Conservation (phyloP, 2,797 vertebrate genomes). For the Vireo griseus region DNA sequence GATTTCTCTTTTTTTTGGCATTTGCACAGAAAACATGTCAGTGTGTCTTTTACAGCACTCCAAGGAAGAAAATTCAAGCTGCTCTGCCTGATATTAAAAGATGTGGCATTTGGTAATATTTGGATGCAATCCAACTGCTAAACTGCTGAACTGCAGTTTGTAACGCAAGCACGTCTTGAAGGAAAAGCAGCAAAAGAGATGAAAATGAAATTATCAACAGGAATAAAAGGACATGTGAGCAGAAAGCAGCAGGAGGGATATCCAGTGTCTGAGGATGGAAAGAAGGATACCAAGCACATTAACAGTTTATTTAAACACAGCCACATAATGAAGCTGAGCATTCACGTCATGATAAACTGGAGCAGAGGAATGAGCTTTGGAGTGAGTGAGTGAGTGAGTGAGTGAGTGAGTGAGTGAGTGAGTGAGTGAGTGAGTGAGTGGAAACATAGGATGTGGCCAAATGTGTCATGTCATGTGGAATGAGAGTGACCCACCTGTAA, state of each 20-base stretch:
- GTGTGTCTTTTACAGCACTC: constrained; percentile 5
- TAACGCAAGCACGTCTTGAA: constrained; percentile 49
- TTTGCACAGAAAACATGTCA: constrained; percentile 42
- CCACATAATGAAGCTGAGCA: not conserved
- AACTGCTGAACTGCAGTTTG: constrained; percentile 29
- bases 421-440: not conserved
- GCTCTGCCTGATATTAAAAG: constrained; percentile 53
- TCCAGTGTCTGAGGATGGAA: not conserved
- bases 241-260: constrained; percentile 44
- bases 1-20: not conserved
- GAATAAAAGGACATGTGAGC: constrained; percentile 53
- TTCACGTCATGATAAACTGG: not conserved
- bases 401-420: not conserved
- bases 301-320: constrained; percentile 10
- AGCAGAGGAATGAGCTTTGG: not conserved
- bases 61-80: constrained; percentile 34
- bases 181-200: constrained; percentile 51
- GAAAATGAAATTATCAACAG: constrained; percentile 53
- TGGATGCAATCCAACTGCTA: constrained; percentile 47
- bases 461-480: not conserved
- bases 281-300: not conserved
- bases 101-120: constrained; percentile 53
- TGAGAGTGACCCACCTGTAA: not conserved
- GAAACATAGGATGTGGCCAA: not conserved
- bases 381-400: not conserved